phyloP scores from a whole-genome alignment of 2,888 invertebrate species.

The Drosophila hamatofila region DNA sequence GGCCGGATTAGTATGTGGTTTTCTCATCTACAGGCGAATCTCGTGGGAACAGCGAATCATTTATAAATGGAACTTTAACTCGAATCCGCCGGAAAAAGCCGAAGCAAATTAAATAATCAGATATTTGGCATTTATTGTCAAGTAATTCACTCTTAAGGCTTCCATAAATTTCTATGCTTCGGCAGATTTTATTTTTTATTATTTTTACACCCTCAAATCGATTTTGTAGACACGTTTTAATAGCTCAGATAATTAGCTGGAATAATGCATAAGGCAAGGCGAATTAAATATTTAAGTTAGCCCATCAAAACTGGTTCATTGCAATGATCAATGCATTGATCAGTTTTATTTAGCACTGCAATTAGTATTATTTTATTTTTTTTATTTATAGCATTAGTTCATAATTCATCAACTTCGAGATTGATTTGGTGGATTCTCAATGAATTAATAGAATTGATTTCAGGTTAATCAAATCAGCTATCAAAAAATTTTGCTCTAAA shows the following conservation, averaged over 20 bases:
- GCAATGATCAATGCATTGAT: too few species aligned
- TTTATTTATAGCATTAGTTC: not conserved
- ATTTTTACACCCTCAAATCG: not conserved
- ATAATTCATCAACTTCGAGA: not conserved
- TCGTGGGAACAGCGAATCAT: not conserved
- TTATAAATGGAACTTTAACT: too few species aligned
- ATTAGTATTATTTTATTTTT: not conserved
- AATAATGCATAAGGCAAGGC: not conserved
- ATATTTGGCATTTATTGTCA: conserved; percentile 41
- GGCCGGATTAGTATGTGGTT: conserved; percentile 86
- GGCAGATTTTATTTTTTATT: too few species aligned
- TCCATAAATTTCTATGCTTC: conserved; percentile 22
- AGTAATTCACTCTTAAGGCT: conserved; percentile 14
- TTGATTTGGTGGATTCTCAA: not conserved
- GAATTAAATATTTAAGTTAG: conserved; percentile 35
- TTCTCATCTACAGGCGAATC: conserved; percentile 52
- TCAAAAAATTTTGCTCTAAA: not conserved
- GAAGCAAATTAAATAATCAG: not conserved
- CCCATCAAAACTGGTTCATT: conserved; percentile 9
- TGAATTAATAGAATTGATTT: not conserved
- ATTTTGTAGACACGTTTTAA: not conserved
- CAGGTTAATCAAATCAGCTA: not conserved
- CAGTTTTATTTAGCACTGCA: not conserved
- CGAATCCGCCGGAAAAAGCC: conserved; percentile 25
- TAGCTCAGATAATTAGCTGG: conserved; percentile 12